Percentiles rank a stretch among this genome's conserved stretches.
Evolutionary conservation across 2,797 vertebrate genomes (phyloP).

Genomic region (Mionectes olivaceus): DNA sequence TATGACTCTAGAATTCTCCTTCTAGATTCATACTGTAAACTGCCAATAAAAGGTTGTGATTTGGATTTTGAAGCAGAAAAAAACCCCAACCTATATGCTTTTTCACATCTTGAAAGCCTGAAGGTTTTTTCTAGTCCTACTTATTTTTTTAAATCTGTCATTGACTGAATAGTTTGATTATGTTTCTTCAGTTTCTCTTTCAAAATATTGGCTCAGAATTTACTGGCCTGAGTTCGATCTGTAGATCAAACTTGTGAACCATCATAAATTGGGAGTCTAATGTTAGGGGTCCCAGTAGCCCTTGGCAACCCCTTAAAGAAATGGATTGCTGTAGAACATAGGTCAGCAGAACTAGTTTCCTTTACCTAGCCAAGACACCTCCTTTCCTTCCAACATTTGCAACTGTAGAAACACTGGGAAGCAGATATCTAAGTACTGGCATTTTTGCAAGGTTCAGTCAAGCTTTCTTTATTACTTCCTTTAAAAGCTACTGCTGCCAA

Average conservation of each 20-base stretch:
- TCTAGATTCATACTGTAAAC: neutral
- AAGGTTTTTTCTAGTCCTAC: neutral
- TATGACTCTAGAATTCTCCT: neutral
- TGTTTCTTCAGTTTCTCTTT: neutral
- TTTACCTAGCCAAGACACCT: neutral
- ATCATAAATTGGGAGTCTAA: neutral
- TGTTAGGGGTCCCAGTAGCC: neutral
- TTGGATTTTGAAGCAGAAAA: neutral
- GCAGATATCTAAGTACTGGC: neutral
- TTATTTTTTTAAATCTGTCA: neutral
- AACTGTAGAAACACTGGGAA: neutral
- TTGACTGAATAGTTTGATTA: neutral
- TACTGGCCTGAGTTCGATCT: neutral
- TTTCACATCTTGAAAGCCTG: neutral
- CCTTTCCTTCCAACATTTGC: constrained; percentile 15
- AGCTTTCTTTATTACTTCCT: constrained; percentile 22
- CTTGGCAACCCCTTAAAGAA: neutral
- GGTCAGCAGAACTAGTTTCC: neutral
- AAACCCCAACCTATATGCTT: neutral
- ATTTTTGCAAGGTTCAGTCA: constrained; percentile 8
- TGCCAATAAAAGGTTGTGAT: neutral
- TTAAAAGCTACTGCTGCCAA: constrained; percentile 36
- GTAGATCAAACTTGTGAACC: neutral
- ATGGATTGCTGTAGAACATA: neutral
- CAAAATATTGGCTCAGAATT: neutral